Base-by-base conservation (phyloP, 2,797 vertebrate species). In the Pangasius larnaudii region DNA sequence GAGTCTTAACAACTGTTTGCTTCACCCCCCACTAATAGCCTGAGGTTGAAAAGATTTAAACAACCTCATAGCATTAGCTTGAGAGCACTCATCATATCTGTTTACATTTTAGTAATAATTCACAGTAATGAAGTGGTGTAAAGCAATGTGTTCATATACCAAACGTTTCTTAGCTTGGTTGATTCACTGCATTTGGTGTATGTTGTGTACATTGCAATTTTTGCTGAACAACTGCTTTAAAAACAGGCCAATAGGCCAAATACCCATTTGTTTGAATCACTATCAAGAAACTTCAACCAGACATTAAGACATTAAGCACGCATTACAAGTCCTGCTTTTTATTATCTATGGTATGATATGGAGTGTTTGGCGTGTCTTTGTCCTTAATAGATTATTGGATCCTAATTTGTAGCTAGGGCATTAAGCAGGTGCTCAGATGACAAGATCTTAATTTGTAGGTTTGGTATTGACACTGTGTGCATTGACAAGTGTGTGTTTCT, bases 61-160 rank as follows among this genome's bases (percentile, higher is more conserved):
- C 46, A 27, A 30, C 59, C 24, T 13, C 27, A 1, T 11, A n/a
- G 27, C 59, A 30, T 65, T 46, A 83, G 24, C 58, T 14, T 63
- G 58, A 82, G 19, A 1, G 59, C 36, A 46, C 56, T 61, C 59
- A 82, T 46, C 59, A 59, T 59, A 39, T 58, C 56, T 63, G 59
- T 65, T 63, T 82, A 46, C 27, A 65, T 82, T 80, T 58, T 18
- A 39, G 24, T 18, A 81, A 59, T 80, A 59, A 59, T 39, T 80
- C 30, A 79, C 53, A 61, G 33, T 81, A 81, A 61, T 27, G 10
- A 42, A 61, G 19, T 81, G 22, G 13, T 82, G 36, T 61, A 16
- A 82, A 82, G 80, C 24, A 27, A 13, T 63, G 46, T 82, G 22
- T 82, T 63, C 80, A 39, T 22, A 39, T 59, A 39, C 22, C 33